Conservation (phyloP, 2,888 invertebrate genomes). For the Nowickia ferox region DNA sequence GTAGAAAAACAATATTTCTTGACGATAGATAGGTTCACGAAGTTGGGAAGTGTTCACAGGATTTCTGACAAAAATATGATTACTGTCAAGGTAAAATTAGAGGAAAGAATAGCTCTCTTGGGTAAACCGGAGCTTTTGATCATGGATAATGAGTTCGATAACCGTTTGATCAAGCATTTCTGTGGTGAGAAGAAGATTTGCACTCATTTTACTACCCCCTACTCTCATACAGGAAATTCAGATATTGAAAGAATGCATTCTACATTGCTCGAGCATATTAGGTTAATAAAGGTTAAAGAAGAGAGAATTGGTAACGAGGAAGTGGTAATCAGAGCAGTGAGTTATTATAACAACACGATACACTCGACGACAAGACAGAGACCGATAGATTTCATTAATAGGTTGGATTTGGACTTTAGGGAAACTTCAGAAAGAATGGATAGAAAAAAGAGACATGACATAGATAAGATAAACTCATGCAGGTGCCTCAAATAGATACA, state of each 20-base stretch:
- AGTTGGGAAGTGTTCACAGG: background rate
- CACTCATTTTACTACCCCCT: constrained; percentile 61
- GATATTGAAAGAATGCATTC: constrained; percentile 51
- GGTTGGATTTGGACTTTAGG: constrained; percentile 37
- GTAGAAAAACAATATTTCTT: background rate
- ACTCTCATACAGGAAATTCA: constrained; percentile 66
- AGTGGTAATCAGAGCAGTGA: constrained; percentile 61
- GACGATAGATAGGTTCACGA: constrained; percentile 9
- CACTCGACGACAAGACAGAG: constrained; percentile 58
- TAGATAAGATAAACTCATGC: background rate
- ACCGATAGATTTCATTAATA: constrained; percentile 64
- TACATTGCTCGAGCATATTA: constrained; percentile 48
- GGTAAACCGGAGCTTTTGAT: background rate
- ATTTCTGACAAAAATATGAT: background rate
- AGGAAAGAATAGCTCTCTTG: background rate
- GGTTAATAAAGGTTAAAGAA: constrained; percentile 41
- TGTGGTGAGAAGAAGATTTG: constrained; percentile 47
- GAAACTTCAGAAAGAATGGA: constrained; percentile 22
- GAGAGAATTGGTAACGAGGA: constrained; percentile 56
- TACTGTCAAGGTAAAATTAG: background rate
- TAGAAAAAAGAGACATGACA: background rate
- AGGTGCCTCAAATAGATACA: background rate
- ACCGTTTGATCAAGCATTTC: constrained; percentile 55
- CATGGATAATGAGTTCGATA: constrained; percentile 68
- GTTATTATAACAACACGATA: constrained; percentile 67